phyloP scores from a whole-genome alignment of 1,140 invertebrate species.

The Heliconius congener region DNA sequence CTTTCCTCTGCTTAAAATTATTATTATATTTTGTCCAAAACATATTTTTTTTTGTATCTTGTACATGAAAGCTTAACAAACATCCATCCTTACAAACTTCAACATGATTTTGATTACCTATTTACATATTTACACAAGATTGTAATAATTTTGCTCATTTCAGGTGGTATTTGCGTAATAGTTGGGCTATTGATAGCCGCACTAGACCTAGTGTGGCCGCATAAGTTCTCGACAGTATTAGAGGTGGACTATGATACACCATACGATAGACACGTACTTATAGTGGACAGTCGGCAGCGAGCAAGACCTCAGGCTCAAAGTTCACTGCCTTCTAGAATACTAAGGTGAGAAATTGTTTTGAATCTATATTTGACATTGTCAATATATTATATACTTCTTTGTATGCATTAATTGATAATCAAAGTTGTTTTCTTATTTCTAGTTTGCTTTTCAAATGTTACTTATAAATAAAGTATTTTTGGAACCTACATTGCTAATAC shows the following conservation, averaged over 20 bases:
- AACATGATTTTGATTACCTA: too few species aligned
- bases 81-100: too few species aligned
- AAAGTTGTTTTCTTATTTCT: neutral
- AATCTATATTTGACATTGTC: neutral
- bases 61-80: too few species aligned
- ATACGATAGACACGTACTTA: conserved; percentile 94
- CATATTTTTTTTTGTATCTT: too few species aligned
- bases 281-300: conserved; percentile 91
- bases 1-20: neutral
- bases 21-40: too few species aligned
- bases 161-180: conserved; percentile 88
- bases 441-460: too few species aligned
- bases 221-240: conserved; percentile 94
- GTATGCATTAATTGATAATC: neutral
- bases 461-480: too few species aligned
- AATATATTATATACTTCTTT: neutral
- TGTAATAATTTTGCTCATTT: conserved; percentile 45
- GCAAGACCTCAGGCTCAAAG: conserved; percentile 64
- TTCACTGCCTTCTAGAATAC: conserved; percentile 70
- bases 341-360: conserved; percentile 46
- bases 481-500: neutral
- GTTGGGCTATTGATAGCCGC: conserved; percentile 89
- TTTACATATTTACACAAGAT: neutral
- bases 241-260: conserved; percentile 97
- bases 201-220: conserved; percentile 92